Percentiles rank a stretch among this genome's conserved stretches.
phyloP scores from a whole-genome alignment of 2,797 vertebrate genomes.

The Cyclura pinguis region DNA sequence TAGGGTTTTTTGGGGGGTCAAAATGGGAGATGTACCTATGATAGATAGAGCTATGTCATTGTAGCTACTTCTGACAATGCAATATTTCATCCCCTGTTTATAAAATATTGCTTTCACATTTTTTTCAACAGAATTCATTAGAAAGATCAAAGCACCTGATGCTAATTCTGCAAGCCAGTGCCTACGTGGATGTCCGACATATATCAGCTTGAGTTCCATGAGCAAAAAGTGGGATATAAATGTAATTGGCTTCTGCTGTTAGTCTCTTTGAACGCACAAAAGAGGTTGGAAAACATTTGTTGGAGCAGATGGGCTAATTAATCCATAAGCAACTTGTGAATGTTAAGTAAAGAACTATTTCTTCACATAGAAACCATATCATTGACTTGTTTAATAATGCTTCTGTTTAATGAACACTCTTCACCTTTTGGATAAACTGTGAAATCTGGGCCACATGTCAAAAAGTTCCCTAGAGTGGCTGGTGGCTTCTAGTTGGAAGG shows the following conservation, averaged over 20 bases:
- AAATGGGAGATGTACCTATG: too few relatives aligned
- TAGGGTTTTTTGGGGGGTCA: too few relatives aligned
- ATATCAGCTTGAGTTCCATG: background rate
- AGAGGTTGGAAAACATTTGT: slow-evolving; percentile 74
- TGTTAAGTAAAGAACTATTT: slow-evolving; percentile 79
- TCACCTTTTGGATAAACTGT: slow-evolving; percentile 50
- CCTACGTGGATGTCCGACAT: background rate
- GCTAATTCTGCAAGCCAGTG: background rate
- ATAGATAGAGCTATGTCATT: too few relatives aligned
- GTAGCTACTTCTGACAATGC: too few relatives aligned
- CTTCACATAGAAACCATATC: slow-evolving; percentile 75
- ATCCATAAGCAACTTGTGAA: slow-evolving; percentile 82
- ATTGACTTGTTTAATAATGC: slow-evolving; percentile 70
- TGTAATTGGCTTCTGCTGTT: slow-evolving; percentile 67
- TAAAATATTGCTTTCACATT: slow-evolving; percentile 63
- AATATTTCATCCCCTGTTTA: background rate
- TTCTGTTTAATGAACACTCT: slow-evolving; percentile 72
- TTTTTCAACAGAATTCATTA: background rate
- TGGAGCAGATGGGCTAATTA: slow-evolving; percentile 90
- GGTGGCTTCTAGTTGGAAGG: slow-evolving; percentile 53
- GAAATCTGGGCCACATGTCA: slow-evolving; percentile 71
- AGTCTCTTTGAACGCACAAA: slow-evolving; percentile 71
- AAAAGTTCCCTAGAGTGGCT: slow-evolving; percentile 56
- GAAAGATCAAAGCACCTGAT: background rate
- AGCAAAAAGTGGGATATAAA: background rate